Evolutionary conservation across 2,113 vertebrate species (phyloP).

Genomic region (Bubo bubo): DNA sequence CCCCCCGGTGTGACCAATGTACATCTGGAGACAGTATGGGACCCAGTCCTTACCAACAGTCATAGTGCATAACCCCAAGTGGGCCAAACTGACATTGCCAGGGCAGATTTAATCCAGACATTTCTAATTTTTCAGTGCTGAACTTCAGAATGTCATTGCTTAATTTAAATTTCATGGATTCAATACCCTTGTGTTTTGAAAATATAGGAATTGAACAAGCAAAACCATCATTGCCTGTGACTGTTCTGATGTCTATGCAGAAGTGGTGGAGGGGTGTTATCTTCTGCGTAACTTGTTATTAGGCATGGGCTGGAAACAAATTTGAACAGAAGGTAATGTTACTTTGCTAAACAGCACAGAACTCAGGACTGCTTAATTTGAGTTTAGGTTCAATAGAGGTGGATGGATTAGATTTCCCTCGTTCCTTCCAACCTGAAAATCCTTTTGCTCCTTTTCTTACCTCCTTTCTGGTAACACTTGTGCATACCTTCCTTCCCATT

Average conservation of each 20-base stretch:
- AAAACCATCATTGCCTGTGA: neutral
- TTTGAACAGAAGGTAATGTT: neutral
- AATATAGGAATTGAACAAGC: neutral
- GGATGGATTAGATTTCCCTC: neutral
- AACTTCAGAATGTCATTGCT: neutral
- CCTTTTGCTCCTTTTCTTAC: neutral
- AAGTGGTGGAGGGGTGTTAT: neutral
- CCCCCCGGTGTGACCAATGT: rapidly evolving
- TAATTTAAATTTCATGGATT: neutral
- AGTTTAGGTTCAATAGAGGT: neutral
- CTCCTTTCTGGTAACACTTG: neutral
- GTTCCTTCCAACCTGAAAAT: neutral
- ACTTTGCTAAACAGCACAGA: neutral
- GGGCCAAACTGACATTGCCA: neutral
- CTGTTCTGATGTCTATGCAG: neutral
- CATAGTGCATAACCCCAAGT: neutral
- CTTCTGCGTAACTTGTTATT: neutral
- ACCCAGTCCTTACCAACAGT: neutral
- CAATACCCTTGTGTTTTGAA: neutral
- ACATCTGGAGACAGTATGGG: neutral
- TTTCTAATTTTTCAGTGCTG: neutral
- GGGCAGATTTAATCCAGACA: neutral
- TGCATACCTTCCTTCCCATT: neutral
- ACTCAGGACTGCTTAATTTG: neutral
- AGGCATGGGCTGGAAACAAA: neutral